A percentile compares a stretch with the other conserved stretches of the same genome.
phyloP scores from a whole-genome alignment of 1,140 invertebrate species.

The Sitobion miscanthi region DNA sequence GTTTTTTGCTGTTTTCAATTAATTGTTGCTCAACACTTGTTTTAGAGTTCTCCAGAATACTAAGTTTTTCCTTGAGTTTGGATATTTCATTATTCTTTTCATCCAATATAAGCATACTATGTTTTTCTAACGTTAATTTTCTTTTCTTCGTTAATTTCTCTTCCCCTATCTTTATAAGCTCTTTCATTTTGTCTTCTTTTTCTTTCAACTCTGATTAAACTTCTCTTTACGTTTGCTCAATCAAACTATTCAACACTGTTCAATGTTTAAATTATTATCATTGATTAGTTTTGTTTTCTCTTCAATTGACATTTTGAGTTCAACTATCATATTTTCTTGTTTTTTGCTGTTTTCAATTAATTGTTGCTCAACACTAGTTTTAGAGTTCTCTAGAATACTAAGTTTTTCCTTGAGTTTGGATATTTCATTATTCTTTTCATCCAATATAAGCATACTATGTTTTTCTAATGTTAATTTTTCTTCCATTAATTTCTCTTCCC shows the following conservation, averaged over 20 bases:
- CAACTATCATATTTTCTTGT: background rate
- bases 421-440: constrained; percentile 23
- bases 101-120: background rate
- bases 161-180: background rate
- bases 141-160: background rate
- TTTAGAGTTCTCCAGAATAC: background rate
- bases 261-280: constrained; percentile 17
- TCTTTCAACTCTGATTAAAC: constrained; percentile 1
- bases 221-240: background rate
- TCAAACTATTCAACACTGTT: background rate
- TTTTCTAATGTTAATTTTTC: constrained; percentile 6
- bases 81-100: constrained; percentile 26
- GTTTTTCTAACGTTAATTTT: background rate
- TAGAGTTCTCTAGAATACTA: background rate
- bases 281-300: constrained; percentile 16
- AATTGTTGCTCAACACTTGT: background rate
- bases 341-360: background rate
- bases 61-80: background rate
- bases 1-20: background rate
- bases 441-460: background rate
- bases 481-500: background rate
- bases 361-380: background rate
- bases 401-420: background rate
- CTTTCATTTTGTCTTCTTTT: constrained; percentile 22
- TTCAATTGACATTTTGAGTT: background rate